A percentile compares a stretch with the other conserved stretches of the same genome.
Conservation (phyloP, 1,140 invertebrate species). For the Meloidogyne floridensis region DNA sequence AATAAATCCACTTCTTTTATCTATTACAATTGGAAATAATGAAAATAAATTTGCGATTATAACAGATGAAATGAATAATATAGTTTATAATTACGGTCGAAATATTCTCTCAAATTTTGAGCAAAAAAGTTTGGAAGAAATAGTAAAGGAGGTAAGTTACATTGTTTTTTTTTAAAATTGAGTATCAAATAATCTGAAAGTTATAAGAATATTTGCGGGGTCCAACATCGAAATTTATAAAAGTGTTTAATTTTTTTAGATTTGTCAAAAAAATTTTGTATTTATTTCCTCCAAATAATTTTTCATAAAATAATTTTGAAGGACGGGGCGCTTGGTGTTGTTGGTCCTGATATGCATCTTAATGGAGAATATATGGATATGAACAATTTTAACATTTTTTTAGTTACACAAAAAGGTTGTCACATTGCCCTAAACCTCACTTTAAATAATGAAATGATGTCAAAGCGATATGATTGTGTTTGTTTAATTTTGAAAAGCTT, state of each 20-base stretch:
- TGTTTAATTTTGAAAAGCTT: not conserved
- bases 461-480: not conserved
- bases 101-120: not conserved
- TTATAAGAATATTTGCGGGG: too few relatives aligned
- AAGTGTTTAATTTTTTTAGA: too few relatives aligned
- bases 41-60: constrained; percentile 6
- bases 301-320: not conserved
- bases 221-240: too few relatives aligned
- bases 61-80: not conserved
- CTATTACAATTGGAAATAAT: not conserved
- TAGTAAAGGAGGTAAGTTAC: not conserved
- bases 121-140: not conserved
- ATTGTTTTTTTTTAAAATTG: too few relatives aligned
- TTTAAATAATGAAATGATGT: not conserved
- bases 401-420: not conserved
- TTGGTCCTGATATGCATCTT: not conserved
- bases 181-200: too few relatives aligned
- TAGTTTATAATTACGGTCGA: not conserved
- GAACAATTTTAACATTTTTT: not conserved
- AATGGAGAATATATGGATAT: not conserved
- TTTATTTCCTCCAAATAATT: too few relatives aligned
- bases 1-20: not conserved
- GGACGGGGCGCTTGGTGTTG: not conserved
- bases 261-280: too few relatives aligned
- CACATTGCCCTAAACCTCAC: not conserved